Percentiles rank a stretch among this genome's conserved stretches.
Evolutionary conservation across 2,113 vertebrate species (phyloP).

Genomic region (Elaphurus davidianus): DNA sequence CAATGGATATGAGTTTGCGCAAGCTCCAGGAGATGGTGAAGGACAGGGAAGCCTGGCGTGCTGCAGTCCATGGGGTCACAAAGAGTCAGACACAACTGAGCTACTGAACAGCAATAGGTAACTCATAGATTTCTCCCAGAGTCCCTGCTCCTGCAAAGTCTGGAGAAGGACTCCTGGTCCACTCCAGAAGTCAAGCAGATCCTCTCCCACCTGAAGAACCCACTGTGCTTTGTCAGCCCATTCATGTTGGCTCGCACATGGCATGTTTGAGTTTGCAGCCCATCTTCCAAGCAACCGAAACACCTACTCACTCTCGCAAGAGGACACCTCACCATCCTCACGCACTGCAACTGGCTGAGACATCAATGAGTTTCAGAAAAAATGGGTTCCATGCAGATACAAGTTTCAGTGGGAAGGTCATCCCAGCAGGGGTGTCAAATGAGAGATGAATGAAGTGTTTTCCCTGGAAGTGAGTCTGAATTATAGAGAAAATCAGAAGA

Average conservation of each 20-base stretch:
- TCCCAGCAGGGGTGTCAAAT: background rate
- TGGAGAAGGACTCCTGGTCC: background rate
- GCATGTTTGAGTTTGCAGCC: background rate
- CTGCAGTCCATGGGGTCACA: background rate
- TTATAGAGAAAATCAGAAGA: background rate
- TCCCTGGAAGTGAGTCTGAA: background rate
- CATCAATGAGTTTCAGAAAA: background rate
- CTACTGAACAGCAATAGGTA: background rate
- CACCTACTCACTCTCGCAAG: accelerated
- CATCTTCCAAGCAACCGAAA: background rate
- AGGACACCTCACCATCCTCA: background rate
- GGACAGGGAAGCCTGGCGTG: background rate
- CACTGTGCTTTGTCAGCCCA: background rate
- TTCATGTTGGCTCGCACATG: accelerated
- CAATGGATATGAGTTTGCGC: accelerated
- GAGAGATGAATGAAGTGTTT: background rate
- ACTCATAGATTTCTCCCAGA: background rate
- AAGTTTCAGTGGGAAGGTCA: background rate
- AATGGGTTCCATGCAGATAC: background rate
- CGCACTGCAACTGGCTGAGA: background rate
- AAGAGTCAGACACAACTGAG: background rate
- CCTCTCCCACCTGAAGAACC: background rate
- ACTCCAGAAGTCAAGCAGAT: background rate
- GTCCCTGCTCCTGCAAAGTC: accelerated
- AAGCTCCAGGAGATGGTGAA: background rate